Percentiles rank a stretch among this genome's conserved stretches.
phyloP scores from a whole-genome alignment of 2,113 vertebrate genomes.

The Cyanoliseus patagonus region DNA sequence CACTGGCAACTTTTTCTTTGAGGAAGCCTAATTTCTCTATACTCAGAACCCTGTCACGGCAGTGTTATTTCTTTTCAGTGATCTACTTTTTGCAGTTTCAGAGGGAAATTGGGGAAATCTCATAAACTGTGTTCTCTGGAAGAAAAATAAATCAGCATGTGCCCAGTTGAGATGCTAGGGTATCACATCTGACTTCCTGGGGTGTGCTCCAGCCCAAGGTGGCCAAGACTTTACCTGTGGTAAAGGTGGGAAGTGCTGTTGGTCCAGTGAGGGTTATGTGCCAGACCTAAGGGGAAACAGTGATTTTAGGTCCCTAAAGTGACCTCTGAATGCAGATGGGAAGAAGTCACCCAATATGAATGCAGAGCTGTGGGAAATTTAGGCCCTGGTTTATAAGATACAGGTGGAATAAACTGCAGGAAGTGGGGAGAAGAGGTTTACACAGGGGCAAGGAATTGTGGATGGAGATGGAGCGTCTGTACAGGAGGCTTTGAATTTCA shows the following conservation, averaged over 20 bases:
- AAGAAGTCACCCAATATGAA: neutral
- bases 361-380: neutral
- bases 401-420: neutral
- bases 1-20: neutral
- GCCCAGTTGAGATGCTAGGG: neutral
- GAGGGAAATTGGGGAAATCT: neutral
- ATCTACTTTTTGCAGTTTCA: neutral
- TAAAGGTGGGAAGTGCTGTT: neutral
- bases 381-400: neutral
- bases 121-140: neutral
- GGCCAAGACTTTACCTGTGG: neutral
- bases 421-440: neutral
- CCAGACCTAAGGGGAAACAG: neutral
- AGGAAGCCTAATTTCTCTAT: neutral
- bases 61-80: rapidly evolving
- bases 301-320: neutral
- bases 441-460: neutral
- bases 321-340: neutral
- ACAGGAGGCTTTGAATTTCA: neutral
- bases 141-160: neutral
- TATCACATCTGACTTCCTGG: rapidly evolving
- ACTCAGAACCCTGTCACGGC: neutral
- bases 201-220: neutral
- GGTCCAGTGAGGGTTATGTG: neutral
- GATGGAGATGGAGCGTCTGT: neutral